A percentile compares a stretch with the other conserved stretches of the same genome.
These are phyloP conservation scores for Umimayanthus kanabou DNA, from an alignment of 92 coral and sea anemone genomes.

Conservation along the genomic window DNA sequence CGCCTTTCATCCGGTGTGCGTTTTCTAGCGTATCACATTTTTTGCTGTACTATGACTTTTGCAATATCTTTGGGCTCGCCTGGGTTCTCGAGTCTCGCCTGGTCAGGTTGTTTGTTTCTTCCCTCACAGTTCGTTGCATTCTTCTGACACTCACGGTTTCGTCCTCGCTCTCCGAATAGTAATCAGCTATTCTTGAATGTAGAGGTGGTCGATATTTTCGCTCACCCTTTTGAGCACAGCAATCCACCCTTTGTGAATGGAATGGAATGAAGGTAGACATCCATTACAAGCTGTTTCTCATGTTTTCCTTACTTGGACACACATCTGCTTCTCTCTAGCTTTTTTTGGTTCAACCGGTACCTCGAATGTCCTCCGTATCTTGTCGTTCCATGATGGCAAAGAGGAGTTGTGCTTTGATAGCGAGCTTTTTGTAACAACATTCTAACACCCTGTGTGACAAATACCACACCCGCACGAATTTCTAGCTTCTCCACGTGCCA, in stretches of 20 bases:
- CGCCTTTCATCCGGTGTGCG: too few species aligned
- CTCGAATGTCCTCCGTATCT: slow-evolving; percentile 46
- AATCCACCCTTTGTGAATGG: slow-evolving; percentile 44
- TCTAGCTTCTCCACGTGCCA: slow-evolving; percentile 10
- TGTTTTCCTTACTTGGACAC: slow-evolving; percentile 48
- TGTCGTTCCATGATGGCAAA: slow-evolving; percentile 16
- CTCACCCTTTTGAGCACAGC: slow-evolving; percentile 26
- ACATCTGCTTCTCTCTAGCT: slow-evolving; percentile 30
- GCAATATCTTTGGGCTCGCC: too few species aligned
- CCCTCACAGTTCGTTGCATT: too few species aligned
- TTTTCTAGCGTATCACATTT: too few species aligned
- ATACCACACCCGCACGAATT: slow-evolving; percentile 42
- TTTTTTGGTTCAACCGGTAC: slow-evolving; percentile 30
- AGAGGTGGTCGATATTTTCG: too few species aligned
- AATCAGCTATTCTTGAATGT: too few species aligned
- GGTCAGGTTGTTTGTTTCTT: too few species aligned
- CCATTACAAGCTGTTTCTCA: slow-evolving; percentile 46
- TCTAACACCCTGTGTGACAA: slow-evolving; percentile 43
- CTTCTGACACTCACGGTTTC: too few species aligned
- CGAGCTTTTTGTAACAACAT: slow-evolving; percentile 37
- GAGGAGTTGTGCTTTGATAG: not conserved
- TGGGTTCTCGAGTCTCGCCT: too few species aligned
- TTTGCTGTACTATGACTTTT: too few species aligned
- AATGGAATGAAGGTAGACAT: slow-evolving; percentile 42
- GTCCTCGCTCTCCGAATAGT: too few species aligned